These are phyloP conservation scores for Myzus persicae DNA, from an alignment of 1,140 invertebrate genomes.

Conservation along the genomic window DNA sequence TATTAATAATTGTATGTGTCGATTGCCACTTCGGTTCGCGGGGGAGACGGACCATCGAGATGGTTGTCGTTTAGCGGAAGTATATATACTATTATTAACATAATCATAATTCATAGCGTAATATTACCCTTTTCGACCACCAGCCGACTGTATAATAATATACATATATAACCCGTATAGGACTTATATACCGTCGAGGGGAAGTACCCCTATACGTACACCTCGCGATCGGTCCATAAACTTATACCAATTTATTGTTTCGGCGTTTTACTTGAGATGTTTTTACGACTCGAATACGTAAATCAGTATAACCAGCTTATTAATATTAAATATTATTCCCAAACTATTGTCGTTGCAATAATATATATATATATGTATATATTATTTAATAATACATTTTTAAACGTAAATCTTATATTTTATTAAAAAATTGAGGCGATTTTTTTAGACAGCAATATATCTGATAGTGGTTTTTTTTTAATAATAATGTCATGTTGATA, in stretches of 20 bases:
- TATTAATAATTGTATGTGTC: not conserved
- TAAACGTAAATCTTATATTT: too few species aligned
- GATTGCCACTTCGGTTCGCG: not conserved
- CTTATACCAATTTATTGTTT: not conserved
- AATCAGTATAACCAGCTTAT: not conserved
- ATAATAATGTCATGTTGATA: too few species aligned
- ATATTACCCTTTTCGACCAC: not conserved
- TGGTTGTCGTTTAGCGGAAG: conserved; percentile 16
- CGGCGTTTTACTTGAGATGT: not conserved
- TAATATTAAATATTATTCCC: not conserved
- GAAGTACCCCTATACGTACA: not conserved
- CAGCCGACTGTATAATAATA: not conserved
- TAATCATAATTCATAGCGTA: not conserved
- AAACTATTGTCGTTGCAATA: not conserved
- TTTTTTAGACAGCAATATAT: too few species aligned
- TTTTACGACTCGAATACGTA: not conserved
- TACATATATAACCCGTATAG: not conserved
- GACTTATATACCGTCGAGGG: not conserved
- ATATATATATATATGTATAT: too few species aligned
- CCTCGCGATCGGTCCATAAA: too few species aligned
- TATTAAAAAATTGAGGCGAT: too few species aligned
- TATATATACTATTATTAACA: not conserved
- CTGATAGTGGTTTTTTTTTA: too few species aligned
- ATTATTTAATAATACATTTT: too few species aligned
- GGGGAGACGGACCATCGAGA: too few species aligned